These are phyloP conservation scores for Marcusenius ussheri DNA, from an alignment of 2,113 vertebrate species.

Conservation along the genomic window DNA sequence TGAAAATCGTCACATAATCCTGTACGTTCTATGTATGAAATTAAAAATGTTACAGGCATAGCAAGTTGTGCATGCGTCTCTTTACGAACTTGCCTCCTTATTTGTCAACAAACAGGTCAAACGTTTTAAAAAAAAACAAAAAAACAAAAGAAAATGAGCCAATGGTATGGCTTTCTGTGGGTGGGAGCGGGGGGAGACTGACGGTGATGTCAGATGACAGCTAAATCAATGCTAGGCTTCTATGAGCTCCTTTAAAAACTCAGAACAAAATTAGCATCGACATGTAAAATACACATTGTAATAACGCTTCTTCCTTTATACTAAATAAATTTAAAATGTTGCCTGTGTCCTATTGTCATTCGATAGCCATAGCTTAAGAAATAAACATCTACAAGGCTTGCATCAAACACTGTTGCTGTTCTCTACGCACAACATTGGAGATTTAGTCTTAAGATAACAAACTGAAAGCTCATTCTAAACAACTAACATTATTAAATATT, in stretches of 20 bases:
- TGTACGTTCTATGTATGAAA: slow-evolving; percentile 85
- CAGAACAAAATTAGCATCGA: slow-evolving; percentile 93
- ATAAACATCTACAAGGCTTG: slow-evolving; percentile 71
- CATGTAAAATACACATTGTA: slow-evolving; percentile 85
- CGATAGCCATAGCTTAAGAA: slow-evolving; percentile 78
- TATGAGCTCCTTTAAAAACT: slow-evolving; percentile 78
- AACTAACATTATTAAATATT: slow-evolving; percentile 72
- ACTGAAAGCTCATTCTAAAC: slow-evolving; percentile 80
- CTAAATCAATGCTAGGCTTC: slow-evolving; percentile 84
- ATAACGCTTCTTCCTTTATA: slow-evolving; percentile 79
- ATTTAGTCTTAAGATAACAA: slow-evolving; percentile 83
- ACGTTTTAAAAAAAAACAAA: slow-evolving; percentile 19
- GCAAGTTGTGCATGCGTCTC: slow-evolving; percentile 94
- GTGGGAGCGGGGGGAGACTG: slow-evolving; percentile 77
- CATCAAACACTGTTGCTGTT: slow-evolving; percentile 75
- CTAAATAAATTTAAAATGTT: slow-evolving; percentile 84
- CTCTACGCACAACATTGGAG: slow-evolving; percentile 75
- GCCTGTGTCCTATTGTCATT: slow-evolving; percentile 76
- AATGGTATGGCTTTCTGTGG: slow-evolving; percentile 63
- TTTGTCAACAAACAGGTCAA: slow-evolving; percentile 60
- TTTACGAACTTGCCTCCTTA: slow-evolving; percentile 81
- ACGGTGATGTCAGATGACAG: slow-evolving; percentile 81
- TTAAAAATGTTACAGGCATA: slow-evolving; percentile 82
- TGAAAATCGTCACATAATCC: slow-evolving; percentile 90
- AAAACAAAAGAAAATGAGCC: slow-evolving; percentile 35